Evolutionary conservation across 1,140 invertebrate genomes (phyloP), one percentile per base, ranked within the genome.

Genomic region (Hormaphis cornu): DNA sequence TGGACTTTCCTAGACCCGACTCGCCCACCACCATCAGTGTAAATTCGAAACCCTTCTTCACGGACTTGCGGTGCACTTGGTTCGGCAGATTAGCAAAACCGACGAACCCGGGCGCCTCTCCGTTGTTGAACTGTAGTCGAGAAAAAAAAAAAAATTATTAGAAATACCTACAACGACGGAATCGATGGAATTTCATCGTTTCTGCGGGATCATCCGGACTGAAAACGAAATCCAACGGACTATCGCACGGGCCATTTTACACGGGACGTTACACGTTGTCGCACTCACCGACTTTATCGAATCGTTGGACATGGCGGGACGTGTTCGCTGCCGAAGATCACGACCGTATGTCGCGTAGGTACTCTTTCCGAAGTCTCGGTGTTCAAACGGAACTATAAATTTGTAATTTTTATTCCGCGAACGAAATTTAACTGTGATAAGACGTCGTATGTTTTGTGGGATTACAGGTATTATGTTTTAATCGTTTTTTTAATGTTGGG

Each of bases 11-110:
- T 26, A 98, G 79, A 1, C 97, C 97, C 74, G 91, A 94, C 79
- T 98, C 94, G 33, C 95, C 95, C 26, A 97, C 94, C 50, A 98
- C 94, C 95, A 98, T 97, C 0, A 98, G 79, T 1, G 94, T 97
- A 78, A 98, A 98, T 78, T 97, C 95, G 79, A 98, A 98, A 20
- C 95, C 95, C 78, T 95, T 93, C 78, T 98, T 97, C 16, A 98
- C 94, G 14, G 94, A 94, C 79, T 97, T 96, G 61, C 95, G 83
- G 79, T 93, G 90, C 4, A 97, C 93, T 81, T 97, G 95, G 80
- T 98, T 97, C 0, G 95, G 95, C 66, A 93, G 77, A 81, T 93
- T 94, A n/a, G 91, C 91, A 80, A 94, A 94, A 12, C 92, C 91
- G 50, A 95, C 90, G 81, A 94, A 94, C 10, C 89, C 89, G 54